Evolutionary conservation across 2,888 invertebrate species (phyloP).

Genomic region (Nephrotoma appendiculata): DNA sequence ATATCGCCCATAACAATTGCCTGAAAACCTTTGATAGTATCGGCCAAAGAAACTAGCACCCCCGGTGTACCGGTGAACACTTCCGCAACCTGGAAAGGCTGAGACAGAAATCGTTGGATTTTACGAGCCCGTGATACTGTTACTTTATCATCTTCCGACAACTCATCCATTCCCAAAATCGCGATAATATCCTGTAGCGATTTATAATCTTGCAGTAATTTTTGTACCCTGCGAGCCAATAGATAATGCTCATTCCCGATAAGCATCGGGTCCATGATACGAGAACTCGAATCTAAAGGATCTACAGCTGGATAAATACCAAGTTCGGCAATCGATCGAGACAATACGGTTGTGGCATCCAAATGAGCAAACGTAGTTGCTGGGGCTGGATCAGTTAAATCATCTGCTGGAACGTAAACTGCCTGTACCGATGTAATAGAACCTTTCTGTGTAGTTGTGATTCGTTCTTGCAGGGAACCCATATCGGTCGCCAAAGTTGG

Average conservation of each 20-base stretch:
- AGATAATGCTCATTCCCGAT: slow-evolving; percentile 82
- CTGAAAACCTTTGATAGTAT: slow-evolving; percentile 82
- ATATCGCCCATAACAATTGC: slow-evolving; percentile 69
- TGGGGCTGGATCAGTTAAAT: slow-evolving; percentile 91
- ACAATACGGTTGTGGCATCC: slow-evolving; percentile 89
- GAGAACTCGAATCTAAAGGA: slow-evolving; percentile 84
- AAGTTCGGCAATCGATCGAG: slow-evolving; percentile 82
- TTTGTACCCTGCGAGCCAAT: slow-evolving; percentile 80
- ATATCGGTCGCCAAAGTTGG: slow-evolving; percentile 92
- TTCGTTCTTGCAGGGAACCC: slow-evolving; percentile 94
- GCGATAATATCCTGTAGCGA: slow-evolving; percentile 81
- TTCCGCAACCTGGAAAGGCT: slow-evolving; percentile 87
- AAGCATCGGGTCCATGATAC: slow-evolving; percentile 87
- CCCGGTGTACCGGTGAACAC: slow-evolving; percentile 88
- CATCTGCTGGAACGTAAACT: slow-evolving; percentile 90
- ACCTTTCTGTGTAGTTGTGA: slow-evolving; percentile 88
- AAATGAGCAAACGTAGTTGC: slow-evolving; percentile 93
- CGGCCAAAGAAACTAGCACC: slow-evolving; percentile 72
- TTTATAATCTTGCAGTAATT: slow-evolving; percentile 73
- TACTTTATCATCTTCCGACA: slow-evolving; percentile 90
- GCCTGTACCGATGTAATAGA: slow-evolving; percentile 94
- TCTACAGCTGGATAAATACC: slow-evolving; percentile 92
- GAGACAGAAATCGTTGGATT: slow-evolving; percentile 87
- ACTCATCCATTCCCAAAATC: slow-evolving; percentile 86
- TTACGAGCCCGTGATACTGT: slow-evolving; percentile 88